Evolutionary conservation across 2,797 vertebrate genomes (phyloP), one percentile per base, ranked within the genome.

Genomic region (Myripristis jacobus): DNA sequence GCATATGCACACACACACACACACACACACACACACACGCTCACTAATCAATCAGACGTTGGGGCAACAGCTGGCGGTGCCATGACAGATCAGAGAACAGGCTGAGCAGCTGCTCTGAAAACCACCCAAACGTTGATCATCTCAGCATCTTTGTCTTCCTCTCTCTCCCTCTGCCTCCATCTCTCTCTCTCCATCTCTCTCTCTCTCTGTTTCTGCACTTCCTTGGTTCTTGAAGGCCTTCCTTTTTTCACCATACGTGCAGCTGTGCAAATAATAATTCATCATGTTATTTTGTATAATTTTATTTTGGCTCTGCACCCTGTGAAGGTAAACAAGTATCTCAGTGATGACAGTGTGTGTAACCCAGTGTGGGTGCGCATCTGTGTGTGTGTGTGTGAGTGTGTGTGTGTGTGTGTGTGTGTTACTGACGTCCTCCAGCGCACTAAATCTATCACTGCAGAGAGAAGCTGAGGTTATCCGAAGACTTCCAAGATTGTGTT

Each of bases 61-160:
- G 12, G 46, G 19, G 36, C 34, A 66, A 52, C 73, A 81, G 70
- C 65, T 80, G 73, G 58, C 24, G 21, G 36, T 48, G 61, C 61
- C 12, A n/a, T 52, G 59, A 46, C 44, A 48, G 47, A 76, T 76
- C 54, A 64, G 22, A 38, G 41, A 65, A 46, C 53, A 64, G 46
- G 8, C 46, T 24, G 47, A 71, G 54, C 77, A 80, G 73, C 68
- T 76, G 77, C 53, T 58, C 15, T 6, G 18, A 24, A 60, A 60
- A 43, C 21, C 34, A 51, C 38, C 62, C 63, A 57, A 63, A 57
- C 58, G 57, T 59, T 34, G 59, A 78, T 64, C 58, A 71, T 21
- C 58, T 63, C 36, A 18, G 24, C 15, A 2, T 71, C 22, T 25
- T 70, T 50, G 56, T 71, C 29, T 65, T 55, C 51, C 31, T 27